Conservation (phyloP, 1,140 invertebrate species). For the Diorhabda elongata region DNA sequence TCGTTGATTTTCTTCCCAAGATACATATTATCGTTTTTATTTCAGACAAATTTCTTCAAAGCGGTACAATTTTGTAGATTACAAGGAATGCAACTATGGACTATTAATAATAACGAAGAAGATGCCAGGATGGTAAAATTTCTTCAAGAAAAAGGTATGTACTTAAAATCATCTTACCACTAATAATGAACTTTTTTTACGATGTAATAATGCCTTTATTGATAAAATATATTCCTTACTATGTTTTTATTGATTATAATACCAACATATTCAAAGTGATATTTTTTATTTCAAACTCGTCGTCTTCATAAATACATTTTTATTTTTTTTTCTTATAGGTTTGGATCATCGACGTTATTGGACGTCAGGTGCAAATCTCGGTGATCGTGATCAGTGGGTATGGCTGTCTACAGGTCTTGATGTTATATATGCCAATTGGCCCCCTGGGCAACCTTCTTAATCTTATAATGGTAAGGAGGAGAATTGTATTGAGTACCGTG, state of each 20-base stretch:
- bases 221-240: no score
- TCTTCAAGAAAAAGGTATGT: constrained; percentile 3
- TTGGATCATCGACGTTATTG: background rate
- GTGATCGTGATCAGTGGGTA: background rate
- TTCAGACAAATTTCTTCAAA: constrained; percentile 6
- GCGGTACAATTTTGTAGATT: background rate
- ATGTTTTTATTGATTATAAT: no score
- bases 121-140: constrained; percentile 7
- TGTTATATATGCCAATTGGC: constrained; percentile 4
- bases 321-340: no score
- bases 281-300: no score
- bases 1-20: no score
- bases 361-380: constrained; percentile 4
- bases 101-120: constrained; percentile 3
- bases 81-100: constrained; percentile 9
- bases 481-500: background rate
- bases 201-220: no score
- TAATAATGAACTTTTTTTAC: no score
- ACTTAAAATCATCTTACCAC: no score
- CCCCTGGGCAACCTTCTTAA: background rate
- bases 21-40: background rate
- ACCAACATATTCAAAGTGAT: no score
- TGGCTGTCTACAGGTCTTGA: constrained; percentile 4
- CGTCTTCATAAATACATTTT: no score
- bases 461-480: background rate